Conservation (phyloP, 2,888 invertebrate species). For the Idaea biselata region DNA sequence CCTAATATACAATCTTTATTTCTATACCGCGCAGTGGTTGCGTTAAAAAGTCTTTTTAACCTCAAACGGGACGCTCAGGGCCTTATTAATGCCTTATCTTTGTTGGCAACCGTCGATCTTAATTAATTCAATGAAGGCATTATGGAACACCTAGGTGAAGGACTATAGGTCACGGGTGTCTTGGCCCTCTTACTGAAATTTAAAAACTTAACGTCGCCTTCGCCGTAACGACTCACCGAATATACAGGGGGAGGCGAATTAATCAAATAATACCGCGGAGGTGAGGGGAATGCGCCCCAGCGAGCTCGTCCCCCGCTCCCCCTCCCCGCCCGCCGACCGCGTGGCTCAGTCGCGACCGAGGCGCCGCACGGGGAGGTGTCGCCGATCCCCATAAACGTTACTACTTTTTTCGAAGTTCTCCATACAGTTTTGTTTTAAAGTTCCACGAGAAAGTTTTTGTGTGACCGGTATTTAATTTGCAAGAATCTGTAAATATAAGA, state of each 20-base stretch:
- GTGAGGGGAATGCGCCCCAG: conserved; percentile 55
- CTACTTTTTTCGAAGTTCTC: conserved; percentile 80
- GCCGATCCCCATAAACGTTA: conserved; percentile 63
- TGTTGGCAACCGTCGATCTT: conserved; percentile 66
- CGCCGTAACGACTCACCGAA: conserved; percentile 76
- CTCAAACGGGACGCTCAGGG: conserved; percentile 65
- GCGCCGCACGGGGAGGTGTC: conserved; percentile 73
- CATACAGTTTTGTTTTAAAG: conserved; percentile 75
- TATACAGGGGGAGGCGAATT: conserved; percentile 80
- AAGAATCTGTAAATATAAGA: conserved; percentile 62
- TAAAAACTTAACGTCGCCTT: conserved; percentile 77
- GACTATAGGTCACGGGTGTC: conserved; percentile 78
- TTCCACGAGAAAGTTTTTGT: conserved; percentile 70
- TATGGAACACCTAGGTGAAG: conserved; percentile 70
- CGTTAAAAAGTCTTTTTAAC: conserved; percentile 62
- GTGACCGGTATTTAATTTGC: conserved; percentile 63
- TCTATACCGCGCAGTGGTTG: conserved; percentile 43
- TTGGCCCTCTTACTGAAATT: conserved; percentile 73
- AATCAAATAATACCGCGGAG: conserved; percentile 80
- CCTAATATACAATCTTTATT: conserved; percentile 74
- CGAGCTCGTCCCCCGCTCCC: conserved; percentile 34
- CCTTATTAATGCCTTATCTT: conserved; percentile 78
- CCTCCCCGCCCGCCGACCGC: conserved; percentile 62
- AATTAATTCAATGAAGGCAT: conserved; percentile 77
- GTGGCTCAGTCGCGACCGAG: conserved; percentile 77